Evolutionary conservation across 2,797 vertebrate species (phyloP), one percentile per base, ranked within the genome.

Genomic region (Oryzias sinensis): DNA sequence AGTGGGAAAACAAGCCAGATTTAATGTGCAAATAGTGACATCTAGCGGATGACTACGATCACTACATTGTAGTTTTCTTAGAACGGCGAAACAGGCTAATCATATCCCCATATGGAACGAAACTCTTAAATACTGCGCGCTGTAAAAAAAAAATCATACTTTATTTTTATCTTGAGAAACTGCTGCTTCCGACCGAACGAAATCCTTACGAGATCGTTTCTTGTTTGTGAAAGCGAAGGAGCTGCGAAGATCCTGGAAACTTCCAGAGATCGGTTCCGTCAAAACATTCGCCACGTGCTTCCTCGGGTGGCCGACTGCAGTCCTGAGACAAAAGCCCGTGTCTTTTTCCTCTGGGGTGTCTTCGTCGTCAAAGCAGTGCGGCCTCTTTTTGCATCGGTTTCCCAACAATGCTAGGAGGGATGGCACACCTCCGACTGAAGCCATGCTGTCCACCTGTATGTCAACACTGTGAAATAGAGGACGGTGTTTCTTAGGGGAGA

Each of bases 331-430:
- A 16, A 40, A 16, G 7, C 22, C 14, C 0, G 45, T 17, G 7
- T 42, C 53, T 14, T 14, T 18, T 9, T 15, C 33, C 9, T 9
- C 43, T 17, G 24, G 29, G 1, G 53, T 37, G 11, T 77, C 72
- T 0, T 37, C 33, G 0, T 74, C 68, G 2, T 80, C 80, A 7
- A 53, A 56, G 56, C 25, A 56, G 56, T 56, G 40, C 3, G 82
- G 61, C 65, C 91, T 88, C 76, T 93, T 92, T 24, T 80, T 84
- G 76, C 81, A 72, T 29, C 79, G 79, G n/a, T 54, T 62, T 18
- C 56, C 81, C 52, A 76, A 6, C 47, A 81, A 16, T 47, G 76
- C 53, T 1, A 68, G 55, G 18, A 81, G 57, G 9, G 80, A 65
- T 43, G 79, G 72, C 42, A 68, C 61, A 15, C 29, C 79, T 52